Evolutionary conservation across 2,797 vertebrate genomes (phyloP).

Genomic region (Chanos chanos): DNA sequence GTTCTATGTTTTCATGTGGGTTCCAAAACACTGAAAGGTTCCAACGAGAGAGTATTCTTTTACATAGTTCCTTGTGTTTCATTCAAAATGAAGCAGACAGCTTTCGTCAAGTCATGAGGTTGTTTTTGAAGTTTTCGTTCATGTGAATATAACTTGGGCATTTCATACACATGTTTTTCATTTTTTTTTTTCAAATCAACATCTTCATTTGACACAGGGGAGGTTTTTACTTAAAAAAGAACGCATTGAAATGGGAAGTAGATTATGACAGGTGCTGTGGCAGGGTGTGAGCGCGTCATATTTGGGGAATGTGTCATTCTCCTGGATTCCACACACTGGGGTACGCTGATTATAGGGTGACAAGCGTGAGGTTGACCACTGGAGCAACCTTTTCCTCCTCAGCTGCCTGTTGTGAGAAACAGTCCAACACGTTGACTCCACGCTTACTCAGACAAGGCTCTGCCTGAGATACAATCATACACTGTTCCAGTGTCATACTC

Average conservation of each 20-base stretch:
- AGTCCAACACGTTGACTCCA: not conserved
- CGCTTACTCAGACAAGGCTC: not conserved
- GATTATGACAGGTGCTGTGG: conserved; percentile 52
- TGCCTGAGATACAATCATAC: conserved; percentile 29
- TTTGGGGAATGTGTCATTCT: conserved; percentile 51
- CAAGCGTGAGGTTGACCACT: conserved; percentile 40
- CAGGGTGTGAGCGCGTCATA: conserved; percentile 49
- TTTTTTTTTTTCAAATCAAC: too few species aligned
- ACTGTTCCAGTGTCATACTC: not conserved
- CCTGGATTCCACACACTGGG: conserved; percentile 35
- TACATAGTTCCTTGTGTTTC: too few species aligned
- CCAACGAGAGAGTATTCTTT: too few species aligned
- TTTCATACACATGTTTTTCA: too few species aligned
- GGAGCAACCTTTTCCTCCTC: conserved; percentile 24
- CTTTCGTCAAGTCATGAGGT: too few species aligned
- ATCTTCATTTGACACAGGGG: conserved; percentile 25
- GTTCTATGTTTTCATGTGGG: too few species aligned
- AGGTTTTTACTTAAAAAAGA: conserved; percentile 12
- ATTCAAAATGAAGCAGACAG: too few species aligned
- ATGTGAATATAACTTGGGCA: too few species aligned
- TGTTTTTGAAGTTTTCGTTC: too few species aligned
- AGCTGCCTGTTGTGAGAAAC: conserved; percentile 6
- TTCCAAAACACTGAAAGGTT: too few species aligned
- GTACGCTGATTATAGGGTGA: conserved; percentile 18
- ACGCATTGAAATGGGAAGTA: conserved; percentile 9